Percentiles rank a stretch among this genome's conserved stretches.
Conservation (phyloP, 2,113 vertebrate species). For the Dissostichus mawsoni region DNA sequence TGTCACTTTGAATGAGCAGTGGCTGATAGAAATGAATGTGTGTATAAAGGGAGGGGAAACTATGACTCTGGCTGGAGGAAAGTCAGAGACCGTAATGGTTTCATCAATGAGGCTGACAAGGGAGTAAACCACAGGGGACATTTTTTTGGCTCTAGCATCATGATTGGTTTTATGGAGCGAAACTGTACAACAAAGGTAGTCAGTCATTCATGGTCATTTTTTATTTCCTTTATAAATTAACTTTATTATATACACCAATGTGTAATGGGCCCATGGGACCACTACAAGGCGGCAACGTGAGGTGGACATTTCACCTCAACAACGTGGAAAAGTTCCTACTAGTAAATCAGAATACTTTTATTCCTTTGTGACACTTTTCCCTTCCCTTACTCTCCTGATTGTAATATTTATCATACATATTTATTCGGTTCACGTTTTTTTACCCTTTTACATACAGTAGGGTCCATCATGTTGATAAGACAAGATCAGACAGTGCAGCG, state of each 20-base stretch:
- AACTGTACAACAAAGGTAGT: constrained; percentile 43
- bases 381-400: neutral
- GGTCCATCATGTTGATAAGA: neutral
- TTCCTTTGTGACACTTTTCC: neutral
- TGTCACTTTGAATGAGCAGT: constrained; percentile 17
- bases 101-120: constrained; percentile 30
- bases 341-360: neutral
- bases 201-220: constrained; percentile 37
- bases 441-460: neutral
- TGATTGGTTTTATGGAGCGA: constrained; percentile 42
- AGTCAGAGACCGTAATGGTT: constrained; percentile 5
- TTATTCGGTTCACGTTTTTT: neutral
- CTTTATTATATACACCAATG: constrained; percentile 27
- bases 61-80: constrained; percentile 12
- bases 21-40: constrained; percentile 14
- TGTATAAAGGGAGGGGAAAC: constrained; percentile 8
- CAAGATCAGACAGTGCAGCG: neutral
- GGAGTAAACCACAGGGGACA: constrained; percentile 39
- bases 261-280: neutral
- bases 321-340: neutral
- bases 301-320: constrained; percentile 36
- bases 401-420: neutral
- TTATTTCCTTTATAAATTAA: constrained; percentile 27
- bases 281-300: constrained; percentile 13
- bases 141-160: neutral